Evolutionary conservation across 2,797 vertebrate species (phyloP).

Genomic region (Aldrovandia affinis): DNA sequence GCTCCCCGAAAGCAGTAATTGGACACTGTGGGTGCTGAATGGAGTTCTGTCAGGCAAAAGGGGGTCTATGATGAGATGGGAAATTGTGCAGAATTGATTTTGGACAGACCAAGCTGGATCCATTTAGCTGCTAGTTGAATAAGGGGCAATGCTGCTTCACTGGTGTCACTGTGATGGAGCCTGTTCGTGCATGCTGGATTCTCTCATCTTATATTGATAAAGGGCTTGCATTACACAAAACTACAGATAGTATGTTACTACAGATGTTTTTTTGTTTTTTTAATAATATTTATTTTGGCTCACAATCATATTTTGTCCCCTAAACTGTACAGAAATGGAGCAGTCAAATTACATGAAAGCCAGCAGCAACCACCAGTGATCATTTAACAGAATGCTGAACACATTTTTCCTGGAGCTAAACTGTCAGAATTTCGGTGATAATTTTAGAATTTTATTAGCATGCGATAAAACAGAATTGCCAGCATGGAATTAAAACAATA

Average conservation of each 20-base stretch:
- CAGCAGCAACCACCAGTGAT: constrained; percentile 67
- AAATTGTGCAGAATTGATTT: constrained; percentile 39
- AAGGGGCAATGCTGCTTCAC: background rate
- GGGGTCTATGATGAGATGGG: constrained; percentile 31
- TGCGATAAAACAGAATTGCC: constrained; percentile 65
- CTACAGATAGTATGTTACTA: too few relatives aligned
- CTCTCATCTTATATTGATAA: constrained; percentile 2
- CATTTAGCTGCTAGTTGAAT: constrained; percentile 16
- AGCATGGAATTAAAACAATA: constrained; percentile 67
- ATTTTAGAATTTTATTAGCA: constrained; percentile 75
- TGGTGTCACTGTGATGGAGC: background rate
- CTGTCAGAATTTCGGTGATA: constrained; percentile 67
- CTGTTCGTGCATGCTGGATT: background rate
- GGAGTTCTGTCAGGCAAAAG: constrained; percentile 18
- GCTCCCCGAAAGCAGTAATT: constrained; percentile 4
- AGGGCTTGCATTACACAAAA: background rate
- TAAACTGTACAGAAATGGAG: constrained; percentile 46
- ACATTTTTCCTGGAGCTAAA: constrained; percentile 72
- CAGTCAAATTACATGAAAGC: constrained; percentile 60
- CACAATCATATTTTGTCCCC: constrained; percentile 38
- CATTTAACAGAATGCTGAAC: constrained; percentile 72
- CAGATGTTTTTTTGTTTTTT: constrained; percentile 10
- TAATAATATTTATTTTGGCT: constrained; percentile 44
- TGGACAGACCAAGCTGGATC: background rate
- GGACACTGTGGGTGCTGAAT: background rate